Evolutionary conservation across 2,113 vertebrate species (phyloP).

Genomic region (Monopterus albus): DNA sequence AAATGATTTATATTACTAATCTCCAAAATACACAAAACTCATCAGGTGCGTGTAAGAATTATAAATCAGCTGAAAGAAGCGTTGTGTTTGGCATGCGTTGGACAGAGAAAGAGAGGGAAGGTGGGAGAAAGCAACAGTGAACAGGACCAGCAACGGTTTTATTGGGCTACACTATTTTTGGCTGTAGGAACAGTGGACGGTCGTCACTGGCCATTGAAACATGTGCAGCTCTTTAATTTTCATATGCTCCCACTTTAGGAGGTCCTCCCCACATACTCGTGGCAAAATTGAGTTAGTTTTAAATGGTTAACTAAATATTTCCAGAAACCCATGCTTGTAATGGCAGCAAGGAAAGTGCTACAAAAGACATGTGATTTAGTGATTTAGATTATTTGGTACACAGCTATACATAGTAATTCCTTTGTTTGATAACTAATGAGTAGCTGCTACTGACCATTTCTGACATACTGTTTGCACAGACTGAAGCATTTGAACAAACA

Average conservation of each 20-base stretch:
- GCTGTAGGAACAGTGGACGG: conserved; percentile 52
- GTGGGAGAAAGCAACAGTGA: conserved; percentile 21
- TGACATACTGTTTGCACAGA: neutral
- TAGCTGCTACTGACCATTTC: neutral
- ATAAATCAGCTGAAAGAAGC: conserved; percentile 25
- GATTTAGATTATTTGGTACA: neutral
- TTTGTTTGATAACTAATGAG: neutral
- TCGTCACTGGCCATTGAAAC: conserved; percentile 52
- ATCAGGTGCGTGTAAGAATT: neutral
- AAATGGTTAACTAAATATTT: conserved; percentile 21
- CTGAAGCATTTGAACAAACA: conserved; percentile 31
- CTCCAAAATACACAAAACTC: conserved; percentile 6
- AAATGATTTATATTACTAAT: conserved; percentile 2
- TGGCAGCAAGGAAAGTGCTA: neutral
- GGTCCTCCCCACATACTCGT: conserved; percentile 21
- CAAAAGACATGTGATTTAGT: neutral
- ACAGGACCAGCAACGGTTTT: conserved; percentile 37
- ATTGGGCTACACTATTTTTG: conserved; percentile 56
- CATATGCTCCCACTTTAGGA: conserved; percentile 38
- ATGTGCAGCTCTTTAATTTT: conserved; percentile 67
- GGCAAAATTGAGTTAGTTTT: conserved; percentile 9
- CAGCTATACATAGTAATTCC: neutral
- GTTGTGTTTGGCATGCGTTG: conserved; percentile 30
- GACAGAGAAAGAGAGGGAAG: neutral
- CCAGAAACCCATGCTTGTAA: neutral